These are phyloP conservation scores for Myotis pilosus DNA, from an alignment of 2,797 vertebrate genomes.

Conservation along the genomic window DNA sequence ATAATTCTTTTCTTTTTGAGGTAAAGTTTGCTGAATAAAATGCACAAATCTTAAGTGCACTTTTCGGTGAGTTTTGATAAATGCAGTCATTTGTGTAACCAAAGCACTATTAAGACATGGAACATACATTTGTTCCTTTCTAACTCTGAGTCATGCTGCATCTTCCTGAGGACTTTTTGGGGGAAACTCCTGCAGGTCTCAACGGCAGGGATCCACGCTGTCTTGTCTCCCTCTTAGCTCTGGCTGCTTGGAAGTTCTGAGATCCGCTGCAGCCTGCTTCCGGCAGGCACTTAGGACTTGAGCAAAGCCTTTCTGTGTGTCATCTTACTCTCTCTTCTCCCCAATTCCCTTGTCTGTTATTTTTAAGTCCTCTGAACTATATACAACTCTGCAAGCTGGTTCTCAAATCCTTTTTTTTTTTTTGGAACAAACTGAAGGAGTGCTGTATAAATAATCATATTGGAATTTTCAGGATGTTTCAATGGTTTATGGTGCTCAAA, in stretches of 20 bases:
- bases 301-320: neutral
- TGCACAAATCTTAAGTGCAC: neutral
- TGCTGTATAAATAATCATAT: conserved; percentile 42
- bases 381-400: neutral
- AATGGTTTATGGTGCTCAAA: conserved; percentile 21
- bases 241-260: neutral
- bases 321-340: neutral
- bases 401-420: conserved; percentile 36
- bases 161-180: neutral
- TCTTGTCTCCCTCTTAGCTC: neutral
- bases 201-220: neutral
- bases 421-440: conserved; percentile 45
- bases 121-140: neutral
- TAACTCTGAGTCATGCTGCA: neutral
- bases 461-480: conserved; percentile 62
- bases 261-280: neutral
- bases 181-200: neutral
- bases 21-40: neutral
- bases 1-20: neutral
- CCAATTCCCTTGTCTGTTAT: neutral
- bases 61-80: neutral
- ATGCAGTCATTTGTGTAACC: neutral
- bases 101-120: neutral
- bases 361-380: conserved; percentile 27
- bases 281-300: neutral